Percentiles rank a stretch among this genome's conserved stretches.
Evolutionary conservation across 2,888 invertebrate species (phyloP).

Genomic region (Aspidiotus destructor): DNA sequence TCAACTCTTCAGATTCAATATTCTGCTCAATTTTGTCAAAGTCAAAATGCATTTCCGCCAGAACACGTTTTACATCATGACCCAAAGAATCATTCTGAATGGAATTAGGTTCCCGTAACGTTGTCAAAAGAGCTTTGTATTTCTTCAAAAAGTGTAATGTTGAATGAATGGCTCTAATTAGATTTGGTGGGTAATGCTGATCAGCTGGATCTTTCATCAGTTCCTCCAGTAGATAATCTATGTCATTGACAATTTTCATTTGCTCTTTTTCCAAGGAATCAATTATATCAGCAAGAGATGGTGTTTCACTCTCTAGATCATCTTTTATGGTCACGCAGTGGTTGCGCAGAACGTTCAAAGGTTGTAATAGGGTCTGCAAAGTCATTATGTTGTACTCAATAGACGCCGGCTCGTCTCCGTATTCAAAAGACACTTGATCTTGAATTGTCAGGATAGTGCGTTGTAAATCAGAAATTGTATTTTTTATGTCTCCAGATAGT

Average conservation of each 20-base stretch:
- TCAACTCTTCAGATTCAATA: neutral
- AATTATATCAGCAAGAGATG: neutral
- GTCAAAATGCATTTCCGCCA: neutral
- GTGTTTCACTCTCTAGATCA: neutral
- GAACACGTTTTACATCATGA: neutral
- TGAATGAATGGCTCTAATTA: neutral
- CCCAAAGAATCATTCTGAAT: neutral
- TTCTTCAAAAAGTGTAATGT: neutral
- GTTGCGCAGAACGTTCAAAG: constrained; percentile 36
- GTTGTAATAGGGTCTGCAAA: constrained; percentile 37
- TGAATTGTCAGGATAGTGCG: constrained; percentile 38
- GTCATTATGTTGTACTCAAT: constrained; percentile 38
- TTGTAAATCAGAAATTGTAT: constrained; percentile 38
- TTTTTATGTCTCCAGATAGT: constrained; percentile 36
- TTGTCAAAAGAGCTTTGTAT: neutral
- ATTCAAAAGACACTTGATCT: constrained; percentile 38
- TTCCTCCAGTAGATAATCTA: constrained; percentile 6
- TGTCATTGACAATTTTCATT: constrained; percentile 13
- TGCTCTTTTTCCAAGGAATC: constrained; percentile 8
- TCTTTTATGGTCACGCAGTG: constrained; percentile 27
- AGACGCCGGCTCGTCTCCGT: constrained; percentile 37
- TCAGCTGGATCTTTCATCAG: neutral
- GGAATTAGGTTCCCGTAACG: neutral
- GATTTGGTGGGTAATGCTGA: neutral
- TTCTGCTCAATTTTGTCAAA: neutral